Evolutionary conservation across 2,797 vertebrate genomes (phyloP).

Genomic region (Peromyscus eremicus): DNA sequence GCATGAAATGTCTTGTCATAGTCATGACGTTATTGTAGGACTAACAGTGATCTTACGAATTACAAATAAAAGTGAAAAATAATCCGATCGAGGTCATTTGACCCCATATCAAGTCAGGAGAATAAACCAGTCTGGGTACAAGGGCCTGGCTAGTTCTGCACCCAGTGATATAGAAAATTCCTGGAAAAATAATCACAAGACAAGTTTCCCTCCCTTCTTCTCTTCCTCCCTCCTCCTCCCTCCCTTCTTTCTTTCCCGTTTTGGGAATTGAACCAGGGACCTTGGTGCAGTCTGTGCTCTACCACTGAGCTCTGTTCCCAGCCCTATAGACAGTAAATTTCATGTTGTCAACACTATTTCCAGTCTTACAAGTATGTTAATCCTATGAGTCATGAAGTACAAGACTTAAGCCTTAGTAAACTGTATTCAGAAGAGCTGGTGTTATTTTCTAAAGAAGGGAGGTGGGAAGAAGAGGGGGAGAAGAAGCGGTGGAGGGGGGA

Average conservation of each 20-base stretch:
- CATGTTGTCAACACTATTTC: not conserved
- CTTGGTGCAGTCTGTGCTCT: not conserved
- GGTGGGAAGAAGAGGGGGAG: not conserved
- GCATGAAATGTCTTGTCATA: not conserved
- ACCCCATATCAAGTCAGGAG: not conserved
- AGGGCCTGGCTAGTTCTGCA: not conserved
- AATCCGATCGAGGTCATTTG: not conserved
- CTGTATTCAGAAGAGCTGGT: slow-evolving; percentile 9
- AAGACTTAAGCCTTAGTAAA: not conserved
- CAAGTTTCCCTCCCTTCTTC: not conserved
- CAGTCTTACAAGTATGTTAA: not conserved
- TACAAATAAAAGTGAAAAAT: slow-evolving; percentile 23
- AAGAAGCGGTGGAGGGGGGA: not conserved
- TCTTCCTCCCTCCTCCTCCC: not conserved
- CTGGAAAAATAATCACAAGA: not conserved
- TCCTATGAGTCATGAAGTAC: not conserved
- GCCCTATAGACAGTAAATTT: not conserved
- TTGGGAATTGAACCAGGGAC: not conserved
- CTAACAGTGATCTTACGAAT: not conserved
- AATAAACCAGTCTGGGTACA: not conserved
- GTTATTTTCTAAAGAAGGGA: not conserved
- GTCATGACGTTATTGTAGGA: not conserved
- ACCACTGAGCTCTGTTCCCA: not conserved
- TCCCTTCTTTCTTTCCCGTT: too few relatives aligned
- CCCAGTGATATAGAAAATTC: not conserved